Base-by-base conservation (phyloP, 2,888 invertebrate species). In the Euplexia lucipara region DNA sequence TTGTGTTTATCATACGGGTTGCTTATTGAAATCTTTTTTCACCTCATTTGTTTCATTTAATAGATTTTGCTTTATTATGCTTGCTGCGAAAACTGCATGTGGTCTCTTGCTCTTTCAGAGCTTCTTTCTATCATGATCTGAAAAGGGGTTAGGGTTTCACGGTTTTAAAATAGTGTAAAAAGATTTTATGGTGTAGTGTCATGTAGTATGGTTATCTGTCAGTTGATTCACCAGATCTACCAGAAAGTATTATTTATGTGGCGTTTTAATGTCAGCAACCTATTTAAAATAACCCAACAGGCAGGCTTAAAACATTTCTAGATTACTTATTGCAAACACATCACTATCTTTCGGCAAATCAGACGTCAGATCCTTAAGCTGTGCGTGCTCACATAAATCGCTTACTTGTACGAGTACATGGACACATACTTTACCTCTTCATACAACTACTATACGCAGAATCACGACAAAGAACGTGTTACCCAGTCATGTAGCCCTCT, bases 381-480 rank as follows among this genome's bases (percentile, higher is more conserved):
- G 45, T 63, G 57, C 49, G 63, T 68, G 54, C 45, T 57, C 72
- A 82, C 70, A 70, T 80, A 75, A 82, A 78, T 78, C 45, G 71
- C 60, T 68, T 62, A 66, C 65, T 61, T 71, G 59, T 79, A 77
- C 54, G 77, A 53, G 60, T 57, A 70, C 41, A 75, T 78, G 70
- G 47, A 61, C 54, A 71, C 54, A 70, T 70, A 82, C 56, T 63
- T 69, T 78, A 76, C 65, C 68, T 69, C 72, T 71, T 81, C 75
- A 71, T 78, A 84, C 85, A 86, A 84, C 81, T 85, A 88, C 81
- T 85, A 88, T 87, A 87, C 84, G 83, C 86, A 81, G 85, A 89
- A 91, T 91, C 92, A 91, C 91, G 90, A 92, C 87, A 86, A 82
- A 84, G 84, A 86, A 89, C 91, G 90, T 90, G 91, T 91, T 90